Conservation (phyloP, 2,113 vertebrate species). For the human region DNA sequence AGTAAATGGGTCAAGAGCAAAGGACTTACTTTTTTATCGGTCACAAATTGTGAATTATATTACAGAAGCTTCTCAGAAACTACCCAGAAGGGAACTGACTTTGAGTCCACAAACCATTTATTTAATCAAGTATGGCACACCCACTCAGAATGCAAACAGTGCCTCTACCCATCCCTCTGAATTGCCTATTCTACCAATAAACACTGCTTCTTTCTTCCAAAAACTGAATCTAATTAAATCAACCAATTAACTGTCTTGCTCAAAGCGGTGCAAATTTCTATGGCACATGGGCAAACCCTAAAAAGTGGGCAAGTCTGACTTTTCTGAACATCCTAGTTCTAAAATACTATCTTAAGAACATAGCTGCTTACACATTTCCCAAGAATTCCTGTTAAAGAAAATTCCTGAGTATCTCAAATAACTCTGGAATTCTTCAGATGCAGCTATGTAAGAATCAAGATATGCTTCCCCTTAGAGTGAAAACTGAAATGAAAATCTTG, state of each 20-base stretch:
- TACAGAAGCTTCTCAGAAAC: conserved; percentile 47
- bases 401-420: conserved; percentile 49
- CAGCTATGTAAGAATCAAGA: conserved; percentile 24
- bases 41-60: conserved; percentile 38
- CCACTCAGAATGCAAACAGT: conserved; percentile 59
- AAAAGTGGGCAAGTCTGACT: background rate
- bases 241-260: conserved; percentile 59
- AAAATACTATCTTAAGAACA: conserved; percentile 21
- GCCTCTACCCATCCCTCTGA: conserved; percentile 59
- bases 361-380: background rate
- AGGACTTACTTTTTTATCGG: conserved; percentile 12
- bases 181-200: conserved; percentile 69
- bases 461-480: background rate
- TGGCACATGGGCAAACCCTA: conserved; percentile 13
- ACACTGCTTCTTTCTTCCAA: conserved; percentile 72
- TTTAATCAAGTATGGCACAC: conserved; percentile 61
- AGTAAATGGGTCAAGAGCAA: conserved; percentile 35
- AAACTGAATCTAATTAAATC: conserved; percentile 56
- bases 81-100: conserved; percentile 57
- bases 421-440: conserved; percentile 38
- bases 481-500: conserved; percentile 44
- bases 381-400: conserved; percentile 52
- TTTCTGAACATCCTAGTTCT: conserved; percentile 6
- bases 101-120: conserved; percentile 55
- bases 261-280: conserved; percentile 7